phyloP scores from a whole-genome alignment of 2,113 vertebrate species.

The Climacteris rufus region DNA sequence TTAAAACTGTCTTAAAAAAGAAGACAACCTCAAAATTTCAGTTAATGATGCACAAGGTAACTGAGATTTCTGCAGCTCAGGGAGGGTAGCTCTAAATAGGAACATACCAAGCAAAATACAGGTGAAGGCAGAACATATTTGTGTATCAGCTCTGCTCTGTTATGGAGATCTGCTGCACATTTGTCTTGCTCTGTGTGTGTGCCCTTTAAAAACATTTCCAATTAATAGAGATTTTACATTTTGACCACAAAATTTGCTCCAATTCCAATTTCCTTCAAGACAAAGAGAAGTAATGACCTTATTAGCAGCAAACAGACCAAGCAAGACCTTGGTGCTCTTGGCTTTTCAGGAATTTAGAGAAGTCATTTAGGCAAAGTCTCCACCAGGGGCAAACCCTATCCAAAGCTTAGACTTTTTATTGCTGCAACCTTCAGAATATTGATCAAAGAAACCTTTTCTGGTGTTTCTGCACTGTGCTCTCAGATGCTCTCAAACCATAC shows the following conservation, averaged over 20 bases:
- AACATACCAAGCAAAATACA: background rate
- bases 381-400: background rate
- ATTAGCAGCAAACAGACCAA: background rate
- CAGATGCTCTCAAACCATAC: no score
- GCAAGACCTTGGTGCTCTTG: background rate
- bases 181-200: background rate
- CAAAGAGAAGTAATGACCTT: background rate
- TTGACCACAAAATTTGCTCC: background rate
- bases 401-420: background rate
- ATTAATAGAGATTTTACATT: background rate
- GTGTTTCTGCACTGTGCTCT: background rate
- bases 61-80: background rate
- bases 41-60: background rate
- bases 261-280: background rate
- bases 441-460: background rate
- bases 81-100: background rate
- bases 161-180: fast-evolving
- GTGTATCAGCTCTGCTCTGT: background rate
- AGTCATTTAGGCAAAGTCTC: background rate
- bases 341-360: background rate
- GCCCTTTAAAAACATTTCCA: background rate
- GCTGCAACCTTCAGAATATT: background rate
- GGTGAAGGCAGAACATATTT: background rate
- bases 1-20: background rate
- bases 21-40: background rate